phyloP scores from a whole-genome alignment of 2,797 vertebrate species.

The Myotis myotis region DNA sequence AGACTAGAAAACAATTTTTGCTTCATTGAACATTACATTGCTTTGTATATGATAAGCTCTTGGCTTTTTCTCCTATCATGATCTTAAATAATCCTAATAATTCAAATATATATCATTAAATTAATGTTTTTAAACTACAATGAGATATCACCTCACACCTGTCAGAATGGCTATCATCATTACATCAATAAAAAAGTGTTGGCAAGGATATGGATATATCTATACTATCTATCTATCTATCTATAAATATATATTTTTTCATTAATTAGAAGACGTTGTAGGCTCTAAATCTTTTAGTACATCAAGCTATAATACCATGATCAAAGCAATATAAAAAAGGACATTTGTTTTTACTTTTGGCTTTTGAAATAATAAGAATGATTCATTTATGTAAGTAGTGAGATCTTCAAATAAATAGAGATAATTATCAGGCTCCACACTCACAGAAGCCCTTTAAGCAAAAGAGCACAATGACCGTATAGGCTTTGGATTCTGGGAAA shows the following conservation, averaged over 20 bases:
- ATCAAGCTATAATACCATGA: background rate
- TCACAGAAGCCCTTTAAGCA: conserved; percentile 16
- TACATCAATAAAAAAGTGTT: background rate
- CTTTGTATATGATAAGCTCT: background rate
- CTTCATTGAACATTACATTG: background rate
- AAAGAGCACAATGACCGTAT: background rate
- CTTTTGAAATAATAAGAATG: conserved; percentile 28
- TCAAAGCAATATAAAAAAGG: background rate
- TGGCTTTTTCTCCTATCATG: background rate
- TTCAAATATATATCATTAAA: background rate
- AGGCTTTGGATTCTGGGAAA: background rate
- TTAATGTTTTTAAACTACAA: background rate
- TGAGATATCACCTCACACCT: background rate
- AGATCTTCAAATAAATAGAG: conserved; percentile 48
- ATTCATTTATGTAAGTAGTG: conserved; percentile 51
- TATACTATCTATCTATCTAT: background rate
- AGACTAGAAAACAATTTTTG: background rate
- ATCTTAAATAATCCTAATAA: background rate
- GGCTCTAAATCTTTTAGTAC: background rate
- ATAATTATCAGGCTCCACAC: background rate
- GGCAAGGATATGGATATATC: background rate
- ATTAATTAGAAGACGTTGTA: conserved; percentile 23
- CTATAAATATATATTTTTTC: background rate
- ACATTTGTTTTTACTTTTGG: background rate
- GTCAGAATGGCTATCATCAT: background rate